Conservation (phyloP, 2,797 vertebrate genomes). For the Schizothorax lantsangensis region DNA sequence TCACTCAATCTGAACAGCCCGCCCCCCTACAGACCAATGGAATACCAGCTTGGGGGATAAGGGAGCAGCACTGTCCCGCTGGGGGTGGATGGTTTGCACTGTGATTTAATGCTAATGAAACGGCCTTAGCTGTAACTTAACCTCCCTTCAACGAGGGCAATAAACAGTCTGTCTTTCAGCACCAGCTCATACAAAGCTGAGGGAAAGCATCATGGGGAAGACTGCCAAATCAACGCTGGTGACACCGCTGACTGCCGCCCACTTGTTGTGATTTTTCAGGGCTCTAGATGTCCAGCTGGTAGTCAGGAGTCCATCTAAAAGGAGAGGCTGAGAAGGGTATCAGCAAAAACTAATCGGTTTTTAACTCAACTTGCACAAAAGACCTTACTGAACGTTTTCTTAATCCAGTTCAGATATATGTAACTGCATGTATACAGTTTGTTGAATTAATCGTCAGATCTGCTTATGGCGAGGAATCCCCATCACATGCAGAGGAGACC, state of each 20-base stretch:
- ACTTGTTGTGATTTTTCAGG: slow-evolving; percentile 34
- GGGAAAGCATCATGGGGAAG: slow-evolving; percentile 51
- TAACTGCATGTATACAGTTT: slow-evolving; percentile 72
- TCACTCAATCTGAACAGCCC: slow-evolving; percentile 69
- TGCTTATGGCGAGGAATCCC: slow-evolving; percentile 71
- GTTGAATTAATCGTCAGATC: slow-evolving; percentile 71
- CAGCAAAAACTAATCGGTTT: slow-evolving; percentile 55
- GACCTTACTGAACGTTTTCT: slow-evolving; percentile 62
- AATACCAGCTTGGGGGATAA: slow-evolving; percentile 73
- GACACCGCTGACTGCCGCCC: slow-evolving; percentile 38
- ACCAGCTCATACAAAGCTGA: slow-evolving; percentile 53
- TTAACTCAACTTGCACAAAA: slow-evolving; percentile 69
- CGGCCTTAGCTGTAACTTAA: slow-evolving; percentile 59
- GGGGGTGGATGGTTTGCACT: slow-evolving; percentile 52
- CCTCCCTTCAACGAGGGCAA: slow-evolving; percentile 52
- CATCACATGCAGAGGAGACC: slow-evolving; percentile 70
- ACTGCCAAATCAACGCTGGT: slow-evolving; percentile 19
- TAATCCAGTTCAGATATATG: slow-evolving; percentile 69
- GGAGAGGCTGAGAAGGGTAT: slow-evolving; percentile 33
- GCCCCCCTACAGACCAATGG: slow-evolving; percentile 63
- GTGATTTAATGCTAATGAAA: slow-evolving; percentile 62
- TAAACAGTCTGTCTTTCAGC: slow-evolving; percentile 59
- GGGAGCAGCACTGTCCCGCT: slow-evolving; percentile 54
- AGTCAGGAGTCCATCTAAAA: slow-evolving; percentile 12
- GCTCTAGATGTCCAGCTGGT: slow-evolving; percentile 23